phyloP scores from a whole-genome alignment of 2,888 invertebrate species.

The Pristionchus fissidentatus region DNA sequence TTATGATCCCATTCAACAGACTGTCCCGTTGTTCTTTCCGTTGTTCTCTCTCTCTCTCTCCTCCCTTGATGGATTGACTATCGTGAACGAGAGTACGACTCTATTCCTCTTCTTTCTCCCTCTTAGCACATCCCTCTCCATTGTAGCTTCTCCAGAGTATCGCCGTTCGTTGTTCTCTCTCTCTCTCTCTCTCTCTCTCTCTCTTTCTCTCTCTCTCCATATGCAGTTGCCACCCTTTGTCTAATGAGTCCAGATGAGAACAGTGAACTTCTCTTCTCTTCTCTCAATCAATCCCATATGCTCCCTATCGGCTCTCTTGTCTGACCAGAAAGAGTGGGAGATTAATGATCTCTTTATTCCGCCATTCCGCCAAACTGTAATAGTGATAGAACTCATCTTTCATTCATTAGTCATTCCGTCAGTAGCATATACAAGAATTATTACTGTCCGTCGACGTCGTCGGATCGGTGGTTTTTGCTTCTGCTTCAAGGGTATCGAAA shows the following conservation, averaged over 20 bases:
- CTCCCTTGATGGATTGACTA: conserved; percentile 16
- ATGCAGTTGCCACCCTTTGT: conserved; percentile 22
- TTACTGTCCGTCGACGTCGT: no score
- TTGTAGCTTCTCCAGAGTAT: background rate
- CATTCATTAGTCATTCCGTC: background rate
- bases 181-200: background rate
- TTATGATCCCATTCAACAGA: conserved; percentile 11
- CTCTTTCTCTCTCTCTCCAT: background rate
- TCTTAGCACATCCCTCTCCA: conserved; percentile 15
- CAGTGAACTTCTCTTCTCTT: background rate
- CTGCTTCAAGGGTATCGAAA: no score
- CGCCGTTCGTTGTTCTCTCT: background rate
- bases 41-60: background rate
- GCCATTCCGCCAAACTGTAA: conserved; percentile 24
- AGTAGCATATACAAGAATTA: no score
- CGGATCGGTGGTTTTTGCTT: no score
- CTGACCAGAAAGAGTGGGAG: conserved; percentile 16
- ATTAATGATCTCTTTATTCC: conserved; percentile 35
- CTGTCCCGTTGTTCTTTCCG: conserved; percentile 23
- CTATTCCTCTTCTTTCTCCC: background rate
- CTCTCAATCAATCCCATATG: conserved; percentile 16
- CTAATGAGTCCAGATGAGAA: conserved; percentile 33
- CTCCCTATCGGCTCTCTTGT: conserved; percentile 4
- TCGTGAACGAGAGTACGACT: conserved; percentile 41
- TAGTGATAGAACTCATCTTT: background rate